A percentile compares a stretch with the other conserved stretches of the same genome.
Conservation (phyloP, 2,797 vertebrate species). For the Alosa sapidissima region DNA sequence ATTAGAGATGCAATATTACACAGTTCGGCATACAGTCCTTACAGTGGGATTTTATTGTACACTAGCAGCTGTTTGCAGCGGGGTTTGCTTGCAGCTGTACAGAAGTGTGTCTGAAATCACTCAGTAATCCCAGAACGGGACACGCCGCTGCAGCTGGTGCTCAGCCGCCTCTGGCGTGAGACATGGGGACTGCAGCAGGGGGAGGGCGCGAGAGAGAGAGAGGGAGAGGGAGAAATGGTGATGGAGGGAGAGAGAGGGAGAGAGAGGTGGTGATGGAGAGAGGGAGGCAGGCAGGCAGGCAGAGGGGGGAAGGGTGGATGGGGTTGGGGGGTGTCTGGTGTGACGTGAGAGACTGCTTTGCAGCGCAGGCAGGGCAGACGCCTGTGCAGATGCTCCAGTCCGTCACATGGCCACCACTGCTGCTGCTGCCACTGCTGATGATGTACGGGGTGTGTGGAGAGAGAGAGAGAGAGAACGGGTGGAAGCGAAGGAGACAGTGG, state of each 20-base stretch:
- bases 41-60: background rate
- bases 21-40: background rate
- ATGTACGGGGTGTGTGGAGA: background rate
- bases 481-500: background rate
- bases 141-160: background rate
- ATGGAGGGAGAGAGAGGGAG: background rate
- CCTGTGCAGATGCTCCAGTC: background rate
- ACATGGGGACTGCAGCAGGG: constrained; percentile 31
- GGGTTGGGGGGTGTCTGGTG: background rate
- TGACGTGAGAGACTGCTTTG: background rate
- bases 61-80: background rate
- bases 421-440: background rate
- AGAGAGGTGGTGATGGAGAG: background rate
- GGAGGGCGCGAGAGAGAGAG: constrained; percentile 1
- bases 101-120: background rate
- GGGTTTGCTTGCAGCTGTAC: background rate
- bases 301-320: background rate
- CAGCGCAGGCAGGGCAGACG: background rate
- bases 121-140: background rate
- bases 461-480: background rate
- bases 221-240: background rate
- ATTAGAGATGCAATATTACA: background rate
- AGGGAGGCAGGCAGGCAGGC: background rate
- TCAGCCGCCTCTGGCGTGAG: background rate
- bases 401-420: background rate